These are phyloP conservation scores for Anastatus disparis DNA, from an alignment of 1,140 invertebrate genomes.

Conservation along the genomic window DNA sequence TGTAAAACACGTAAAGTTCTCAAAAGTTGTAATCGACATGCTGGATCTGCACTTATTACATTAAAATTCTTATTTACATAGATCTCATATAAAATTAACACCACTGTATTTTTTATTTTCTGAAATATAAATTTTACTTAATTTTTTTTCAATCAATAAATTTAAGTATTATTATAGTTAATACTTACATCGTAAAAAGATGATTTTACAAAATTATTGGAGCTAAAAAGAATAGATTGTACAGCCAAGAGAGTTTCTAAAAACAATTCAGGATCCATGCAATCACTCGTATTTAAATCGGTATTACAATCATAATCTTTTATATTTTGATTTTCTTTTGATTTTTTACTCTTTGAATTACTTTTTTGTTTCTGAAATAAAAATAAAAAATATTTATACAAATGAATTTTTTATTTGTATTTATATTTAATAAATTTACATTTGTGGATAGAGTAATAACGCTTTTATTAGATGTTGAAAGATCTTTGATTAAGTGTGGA, in stretches of 20 bases:
- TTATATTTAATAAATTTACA: background rate
- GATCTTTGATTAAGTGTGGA: constrained; percentile 10
- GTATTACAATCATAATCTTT: background rate
- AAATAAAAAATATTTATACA: background rate
- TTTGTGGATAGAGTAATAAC: constrained; percentile 10
- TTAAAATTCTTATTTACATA: background rate
- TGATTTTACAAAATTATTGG: constrained; percentile 9
- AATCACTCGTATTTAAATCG: background rate
- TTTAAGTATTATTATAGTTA: background rate
- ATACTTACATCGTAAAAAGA: constrained; percentile 32
- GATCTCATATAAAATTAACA: constrained; percentile 14
- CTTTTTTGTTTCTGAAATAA: background rate
- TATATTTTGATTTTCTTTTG: constrained; percentile 13
- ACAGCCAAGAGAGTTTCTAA: constrained; percentile 11
- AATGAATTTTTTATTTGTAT: background rate
- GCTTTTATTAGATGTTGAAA: constrained; percentile 1
- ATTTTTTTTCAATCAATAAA: background rate
- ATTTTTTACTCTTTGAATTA: background rate
- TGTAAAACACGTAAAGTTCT: constrained; percentile 21
- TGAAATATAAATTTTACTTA: constrained; percentile 8
- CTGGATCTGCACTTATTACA: background rate
- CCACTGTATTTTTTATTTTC: constrained; percentile 1
- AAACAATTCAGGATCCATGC: background rate
- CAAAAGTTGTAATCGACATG: constrained; percentile 16
- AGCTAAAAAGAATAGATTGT: constrained; percentile 22